phyloP scores from a whole-genome alignment of 2,888 invertebrate genomes.

The Scrobipalpa costella region DNA sequence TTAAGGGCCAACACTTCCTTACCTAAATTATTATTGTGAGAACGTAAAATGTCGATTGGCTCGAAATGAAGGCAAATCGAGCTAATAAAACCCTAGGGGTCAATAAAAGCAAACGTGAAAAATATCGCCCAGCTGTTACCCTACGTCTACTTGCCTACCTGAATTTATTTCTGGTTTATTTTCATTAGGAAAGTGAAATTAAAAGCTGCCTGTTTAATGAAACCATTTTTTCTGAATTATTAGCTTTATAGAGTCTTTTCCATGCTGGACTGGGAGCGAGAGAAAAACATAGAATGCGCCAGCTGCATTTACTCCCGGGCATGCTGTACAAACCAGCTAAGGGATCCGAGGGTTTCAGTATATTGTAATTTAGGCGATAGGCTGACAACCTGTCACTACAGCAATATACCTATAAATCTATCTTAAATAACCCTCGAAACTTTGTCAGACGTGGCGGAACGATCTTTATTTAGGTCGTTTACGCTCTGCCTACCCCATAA shows the following conservation, averaged over 20 bases:
- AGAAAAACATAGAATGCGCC: too few relatives aligned
- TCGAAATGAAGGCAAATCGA: constrained; percentile 25
- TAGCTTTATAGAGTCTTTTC: background rate
- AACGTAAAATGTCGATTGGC: constrained; percentile 26
- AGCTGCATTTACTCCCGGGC: too few relatives aligned
- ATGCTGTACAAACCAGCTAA: too few relatives aligned
- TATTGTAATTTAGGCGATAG: too few relatives aligned
- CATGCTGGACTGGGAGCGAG: too few relatives aligned
- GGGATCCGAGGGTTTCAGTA: too few relatives aligned
- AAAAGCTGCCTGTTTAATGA: constrained; percentile 1
- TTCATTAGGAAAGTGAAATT: constrained; percentile 4
- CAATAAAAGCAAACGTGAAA: constrained; percentile 26
- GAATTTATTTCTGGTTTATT: constrained; percentile 10
- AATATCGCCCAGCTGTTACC: constrained; percentile 22
- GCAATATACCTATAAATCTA: too few relatives aligned
- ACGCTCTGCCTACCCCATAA: too few relatives aligned
- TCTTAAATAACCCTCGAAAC: too few relatives aligned
- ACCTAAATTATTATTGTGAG: constrained; percentile 20
- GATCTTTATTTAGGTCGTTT: too few relatives aligned
- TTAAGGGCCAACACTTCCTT: constrained; percentile 19
- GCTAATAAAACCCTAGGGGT: constrained; percentile 21
- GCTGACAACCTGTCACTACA: too few relatives aligned
- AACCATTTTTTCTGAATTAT: background rate
- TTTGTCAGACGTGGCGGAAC: too few relatives aligned
- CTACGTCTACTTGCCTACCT: background rate